Evolutionary conservation across 92 coral and sea anemone species (phyloP).

Genomic region (Umimayanthus chanpuru): DNA sequence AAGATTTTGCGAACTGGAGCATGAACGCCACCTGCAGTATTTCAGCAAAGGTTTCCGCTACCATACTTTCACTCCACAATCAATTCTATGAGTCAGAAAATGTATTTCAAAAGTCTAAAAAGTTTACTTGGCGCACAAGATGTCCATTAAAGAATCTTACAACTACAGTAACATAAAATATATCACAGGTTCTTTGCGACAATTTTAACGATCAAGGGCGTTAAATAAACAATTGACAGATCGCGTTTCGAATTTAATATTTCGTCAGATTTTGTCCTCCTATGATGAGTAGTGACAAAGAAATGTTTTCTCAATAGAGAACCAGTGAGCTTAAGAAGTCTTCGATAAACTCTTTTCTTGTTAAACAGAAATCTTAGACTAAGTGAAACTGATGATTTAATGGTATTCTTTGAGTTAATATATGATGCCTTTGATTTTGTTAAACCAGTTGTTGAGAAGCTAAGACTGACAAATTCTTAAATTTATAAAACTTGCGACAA

Average conservation of each 20-base stretch:
- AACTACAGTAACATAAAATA: background rate
- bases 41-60: background rate
- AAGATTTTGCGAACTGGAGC: no score
- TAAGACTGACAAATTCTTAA: background rate
- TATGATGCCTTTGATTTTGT: background rate
- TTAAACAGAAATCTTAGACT: background rate
- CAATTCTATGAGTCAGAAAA: background rate
- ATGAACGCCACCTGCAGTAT: background rate
- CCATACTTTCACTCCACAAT: background rate
- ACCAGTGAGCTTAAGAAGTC: background rate
- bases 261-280: constrained; percentile 1
- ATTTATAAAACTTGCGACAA: background rate
- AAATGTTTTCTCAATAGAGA: background rate
- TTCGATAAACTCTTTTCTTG: background rate
- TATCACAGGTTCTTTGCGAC: background rate
- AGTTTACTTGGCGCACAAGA: background rate
- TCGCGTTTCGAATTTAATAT: background rate
- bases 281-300: background rate
- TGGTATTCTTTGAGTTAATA: background rate
- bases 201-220: background rate
- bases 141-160: background rate
- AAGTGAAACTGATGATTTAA: background rate
- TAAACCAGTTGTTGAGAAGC: background rate
- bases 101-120: background rate
- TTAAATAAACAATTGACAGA: background rate